Evolutionary conservation across 2,113 vertebrate genomes (phyloP), one percentile per base, ranked within the genome.

Genomic region (Vulpes ferrilata): DNA sequence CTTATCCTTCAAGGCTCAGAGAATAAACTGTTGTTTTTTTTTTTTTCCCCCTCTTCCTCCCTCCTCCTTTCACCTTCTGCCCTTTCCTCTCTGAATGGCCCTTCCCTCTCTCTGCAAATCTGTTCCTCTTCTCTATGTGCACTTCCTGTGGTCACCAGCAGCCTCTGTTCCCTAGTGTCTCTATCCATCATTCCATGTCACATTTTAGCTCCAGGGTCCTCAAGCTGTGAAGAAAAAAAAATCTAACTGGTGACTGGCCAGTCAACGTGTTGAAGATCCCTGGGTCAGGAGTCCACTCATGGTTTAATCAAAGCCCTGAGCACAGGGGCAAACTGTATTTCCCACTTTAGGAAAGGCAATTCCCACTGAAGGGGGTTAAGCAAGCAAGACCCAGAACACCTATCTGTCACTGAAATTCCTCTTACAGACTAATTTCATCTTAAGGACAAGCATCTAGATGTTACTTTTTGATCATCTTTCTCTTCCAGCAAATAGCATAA

Each of bases 371-470:
- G 12, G 57, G 32, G 6, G 25, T n/a, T 19, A 59, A 7, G 62
- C 23, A 69, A 16, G 57, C 15, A 57, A 62, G 53, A 91, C n/a
- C 35, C 35, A 83, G 35, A 60, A 87, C 69, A 64, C 12, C 1
- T 13, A 62, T 59, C 17, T 94, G 35, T 48, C 83, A 74, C 11
- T 65, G 2, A 59, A 38, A 17, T 69, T 85, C 22, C 17, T 78
- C 69, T 85, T 64, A 88, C 16, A 60, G n/a, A 81, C 35, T 53
- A 32, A 89, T 25, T 51, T 74, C 30, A 59, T 27, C 59, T 95
- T 53, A 76, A 93, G 32, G 55, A 92, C 71, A 88, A 82, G 12
- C 43, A 96, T 51, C 78, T 19, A 69, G 25, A 88, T 69, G 95
- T 85, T 69, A 84, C 10, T 93, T 76, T 85, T 53, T n/a, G 65